phyloP scores from a whole-genome alignment of 2,113 vertebrate genomes.

The Haemorhous mexicanus region DNA sequence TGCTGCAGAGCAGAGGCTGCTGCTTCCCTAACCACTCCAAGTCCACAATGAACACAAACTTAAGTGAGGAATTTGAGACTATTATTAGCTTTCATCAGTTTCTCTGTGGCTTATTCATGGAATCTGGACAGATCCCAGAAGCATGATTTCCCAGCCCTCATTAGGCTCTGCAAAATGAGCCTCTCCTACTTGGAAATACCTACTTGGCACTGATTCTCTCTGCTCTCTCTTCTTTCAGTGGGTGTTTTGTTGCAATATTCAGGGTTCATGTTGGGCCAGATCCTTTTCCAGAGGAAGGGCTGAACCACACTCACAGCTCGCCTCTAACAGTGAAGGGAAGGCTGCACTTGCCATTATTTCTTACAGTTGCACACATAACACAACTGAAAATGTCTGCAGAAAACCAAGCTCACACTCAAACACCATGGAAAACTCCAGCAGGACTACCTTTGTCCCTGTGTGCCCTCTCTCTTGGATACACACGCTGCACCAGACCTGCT shows the following conservation, averaged over 20 bases:
- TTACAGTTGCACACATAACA: background rate
- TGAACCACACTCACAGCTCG: background rate
- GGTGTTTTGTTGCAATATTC: background rate
- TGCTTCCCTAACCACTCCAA: background rate
- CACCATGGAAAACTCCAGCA: background rate
- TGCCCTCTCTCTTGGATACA: background rate
- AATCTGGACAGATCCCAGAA: constrained; percentile 21
- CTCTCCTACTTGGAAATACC: constrained; percentile 1
- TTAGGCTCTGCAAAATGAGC: constrained; percentile 21
- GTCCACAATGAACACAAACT: background rate
- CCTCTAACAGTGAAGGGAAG: background rate
- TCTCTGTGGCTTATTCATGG: background rate
- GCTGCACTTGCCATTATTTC: background rate
- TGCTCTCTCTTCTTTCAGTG: background rate
- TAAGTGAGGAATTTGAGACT: constrained; percentile 28
- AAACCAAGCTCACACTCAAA: background rate
- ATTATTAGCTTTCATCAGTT: constrained; percentile 31
- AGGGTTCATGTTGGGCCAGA: background rate
- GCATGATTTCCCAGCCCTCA: constrained; percentile 6
- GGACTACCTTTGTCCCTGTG: background rate
- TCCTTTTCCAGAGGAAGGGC: background rate
- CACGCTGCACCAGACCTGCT: background rate
- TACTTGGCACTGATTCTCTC: background rate
- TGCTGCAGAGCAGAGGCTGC: background rate
- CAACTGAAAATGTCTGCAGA: background rate